Evolutionary conservation across 2,797 vertebrate genomes (phyloP), one percentile per base, ranked within the genome.

Genomic region (Lophotriccus pileatus): DNA sequence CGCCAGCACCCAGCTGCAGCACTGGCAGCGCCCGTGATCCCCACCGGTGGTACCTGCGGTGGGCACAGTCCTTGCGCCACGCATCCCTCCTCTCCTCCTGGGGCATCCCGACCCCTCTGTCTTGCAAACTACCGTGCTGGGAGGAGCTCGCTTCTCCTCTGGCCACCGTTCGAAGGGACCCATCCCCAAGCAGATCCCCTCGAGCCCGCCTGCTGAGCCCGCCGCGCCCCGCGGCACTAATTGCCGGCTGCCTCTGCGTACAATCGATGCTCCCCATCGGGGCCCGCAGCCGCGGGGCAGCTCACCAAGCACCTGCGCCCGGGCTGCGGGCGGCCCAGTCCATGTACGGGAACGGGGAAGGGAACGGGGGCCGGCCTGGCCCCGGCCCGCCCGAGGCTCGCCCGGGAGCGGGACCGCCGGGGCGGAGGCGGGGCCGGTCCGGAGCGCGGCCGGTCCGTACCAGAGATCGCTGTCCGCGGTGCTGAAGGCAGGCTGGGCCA

Each of bases 391-490:
- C 3, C n/a, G 28, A 34, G 6, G 30, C 32, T 24, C 6, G 7
- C 24, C 34, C 25, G 18, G 43, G 10, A 58, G 63, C 28, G 23
- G 23, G 10, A 6, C 23, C 2, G 34, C 24, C 21, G 17, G 32
- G 30, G 7, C 10, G 36, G 56, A 17, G 59, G 30, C 23, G 32
- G 78, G n/a, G 28, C 13, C 2, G 27, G 53, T 20, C 34, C 22
- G 39, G 23, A 43, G 59, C 47, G 25, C 21, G 25, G 30, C 8
- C 22, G 59, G 21, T 24, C 72, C 9, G 10, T 0, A 37, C 21
- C 20, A 13, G 4, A 6, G 39, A 69, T 6, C 60, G 82, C 93
- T 94, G 85, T 91, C 89, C 93, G 58, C 32, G 83, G 94, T 94
- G 88, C 94, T 94, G 88, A 77, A 91, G 15, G 1, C 22, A 30